Evolutionary conservation across 2,113 vertebrate genomes (phyloP).

Genomic region (Paralichthys olivaceus): DNA sequence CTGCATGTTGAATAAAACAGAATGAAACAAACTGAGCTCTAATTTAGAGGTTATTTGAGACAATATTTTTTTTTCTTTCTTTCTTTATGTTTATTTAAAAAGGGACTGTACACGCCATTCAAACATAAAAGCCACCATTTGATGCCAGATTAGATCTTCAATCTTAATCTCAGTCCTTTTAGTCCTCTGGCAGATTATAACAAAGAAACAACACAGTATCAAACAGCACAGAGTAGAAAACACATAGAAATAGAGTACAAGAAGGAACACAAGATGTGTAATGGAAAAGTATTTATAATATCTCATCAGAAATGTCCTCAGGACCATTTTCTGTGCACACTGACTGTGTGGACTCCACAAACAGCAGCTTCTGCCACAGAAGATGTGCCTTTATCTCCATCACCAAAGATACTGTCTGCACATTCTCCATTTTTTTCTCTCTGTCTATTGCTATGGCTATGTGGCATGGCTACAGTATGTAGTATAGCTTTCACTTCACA

Average conservation of each 20-base stretch:
- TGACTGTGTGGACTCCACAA: conserved; percentile 23
- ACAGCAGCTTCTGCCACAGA: not conserved
- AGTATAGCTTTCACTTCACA: conserved; percentile 39
- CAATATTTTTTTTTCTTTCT: not conserved
- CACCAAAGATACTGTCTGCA: conserved; percentile 49
- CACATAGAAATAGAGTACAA: not conserved
- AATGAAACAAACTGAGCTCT: not conserved
- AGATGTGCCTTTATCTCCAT: conserved; percentile 31
- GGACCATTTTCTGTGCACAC: not conserved
- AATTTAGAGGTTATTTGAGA: not conserved
- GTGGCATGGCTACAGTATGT: conserved; percentile 54
- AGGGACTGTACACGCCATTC: not conserved
- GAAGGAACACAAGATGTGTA: not conserved
- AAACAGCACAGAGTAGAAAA: not conserved
- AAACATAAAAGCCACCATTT: not conserved
- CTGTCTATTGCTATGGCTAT: conserved; percentile 34
- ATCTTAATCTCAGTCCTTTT: not conserved
- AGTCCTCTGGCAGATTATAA: not conserved
- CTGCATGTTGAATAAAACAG: not conserved
- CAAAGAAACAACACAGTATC: not conserved
- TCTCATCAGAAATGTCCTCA: not conserved
- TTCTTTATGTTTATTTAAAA: not conserved
- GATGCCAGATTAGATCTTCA: not conserved
- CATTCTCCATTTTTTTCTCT: conserved; percentile 18
- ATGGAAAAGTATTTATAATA: not conserved